These are phyloP conservation scores for Beaufortia kweichowensis DNA, from an alignment of 2,113 vertebrate genomes.

Conservation along the genomic window DNA sequence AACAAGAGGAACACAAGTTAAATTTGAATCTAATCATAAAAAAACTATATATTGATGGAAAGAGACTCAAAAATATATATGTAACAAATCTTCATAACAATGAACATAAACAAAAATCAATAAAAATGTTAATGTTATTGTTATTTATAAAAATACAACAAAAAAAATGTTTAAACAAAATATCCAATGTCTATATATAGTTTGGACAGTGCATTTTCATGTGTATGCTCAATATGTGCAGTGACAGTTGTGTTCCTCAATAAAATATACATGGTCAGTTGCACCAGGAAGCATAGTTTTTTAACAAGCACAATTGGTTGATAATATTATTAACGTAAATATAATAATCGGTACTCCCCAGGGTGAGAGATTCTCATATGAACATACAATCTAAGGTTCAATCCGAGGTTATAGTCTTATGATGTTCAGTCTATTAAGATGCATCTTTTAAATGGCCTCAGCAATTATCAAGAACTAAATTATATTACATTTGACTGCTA, in stretches of 20 bases:
- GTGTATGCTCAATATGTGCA: too few species aligned
- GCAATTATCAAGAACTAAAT: constrained; percentile 37
- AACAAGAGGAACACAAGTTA: too few species aligned
- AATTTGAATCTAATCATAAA: too few species aligned
- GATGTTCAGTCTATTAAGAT: constrained; percentile 21
- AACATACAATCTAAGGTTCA: constrained; percentile 39
- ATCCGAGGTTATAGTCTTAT: constrained; percentile 28
- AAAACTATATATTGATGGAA: too few species aligned
- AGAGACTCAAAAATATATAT: too few species aligned
- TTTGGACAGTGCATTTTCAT: too few species aligned
- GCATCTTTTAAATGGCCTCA: constrained; percentile 29
- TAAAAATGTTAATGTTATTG: too few species aligned
- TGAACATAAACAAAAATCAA: too few species aligned
- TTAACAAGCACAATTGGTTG: background rate
- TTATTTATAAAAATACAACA: too few species aligned
- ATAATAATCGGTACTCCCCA: background rate
- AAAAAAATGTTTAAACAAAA: too few species aligned
- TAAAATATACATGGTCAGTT: background rate
- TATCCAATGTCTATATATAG: too few species aligned
- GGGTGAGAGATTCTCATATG: constrained; percentile 21
- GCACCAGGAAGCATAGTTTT: background rate
- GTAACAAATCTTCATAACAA: too few species aligned
- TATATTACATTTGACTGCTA: constrained; percentile 36
- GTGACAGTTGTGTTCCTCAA: background rate
- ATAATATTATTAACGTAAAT: constrained; percentile 15